Evolutionary conservation across 2,113 vertebrate genomes (phyloP).

Genomic region (Deroptyus accipitrinus): DNA sequence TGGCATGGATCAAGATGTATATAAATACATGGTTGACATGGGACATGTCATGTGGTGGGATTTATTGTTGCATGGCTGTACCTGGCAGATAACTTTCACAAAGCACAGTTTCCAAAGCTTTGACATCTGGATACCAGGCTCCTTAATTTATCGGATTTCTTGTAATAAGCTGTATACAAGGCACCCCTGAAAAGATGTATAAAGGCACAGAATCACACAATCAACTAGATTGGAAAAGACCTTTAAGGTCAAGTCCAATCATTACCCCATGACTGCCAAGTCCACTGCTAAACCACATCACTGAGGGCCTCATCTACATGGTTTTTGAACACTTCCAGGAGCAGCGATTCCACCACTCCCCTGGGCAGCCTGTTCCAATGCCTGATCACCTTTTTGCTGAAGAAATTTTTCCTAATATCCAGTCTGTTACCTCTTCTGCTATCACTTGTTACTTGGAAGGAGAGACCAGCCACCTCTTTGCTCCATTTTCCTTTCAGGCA

Average conservation of each 20-base stretch:
- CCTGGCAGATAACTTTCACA: neutral
- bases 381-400: neutral
- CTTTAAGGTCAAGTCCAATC: neutral
- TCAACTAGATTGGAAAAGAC: neutral
- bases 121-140: neutral
- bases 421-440: neutral
- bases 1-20: rapidly evolving
- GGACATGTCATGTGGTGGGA: neutral
- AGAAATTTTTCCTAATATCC: neutral
- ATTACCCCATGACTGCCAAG: neutral
- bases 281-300: neutral
- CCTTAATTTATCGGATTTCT: neutral
- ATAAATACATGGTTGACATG: neutral
- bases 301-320: neutral
- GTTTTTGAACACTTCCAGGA: neutral
- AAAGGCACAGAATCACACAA: neutral
- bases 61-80: neutral
- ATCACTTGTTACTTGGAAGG: neutral
- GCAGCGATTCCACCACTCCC: neutral
- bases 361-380: neutral
- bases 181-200: neutral
- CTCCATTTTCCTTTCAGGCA: neutral
- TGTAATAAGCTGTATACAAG: neutral
- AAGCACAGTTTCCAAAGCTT: neutral
- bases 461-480: neutral